Evolutionary conservation across 2,888 invertebrate genomes (phyloP), one percentile per base, ranked within the genome.

Genomic region (Junonia oenone): DNA sequence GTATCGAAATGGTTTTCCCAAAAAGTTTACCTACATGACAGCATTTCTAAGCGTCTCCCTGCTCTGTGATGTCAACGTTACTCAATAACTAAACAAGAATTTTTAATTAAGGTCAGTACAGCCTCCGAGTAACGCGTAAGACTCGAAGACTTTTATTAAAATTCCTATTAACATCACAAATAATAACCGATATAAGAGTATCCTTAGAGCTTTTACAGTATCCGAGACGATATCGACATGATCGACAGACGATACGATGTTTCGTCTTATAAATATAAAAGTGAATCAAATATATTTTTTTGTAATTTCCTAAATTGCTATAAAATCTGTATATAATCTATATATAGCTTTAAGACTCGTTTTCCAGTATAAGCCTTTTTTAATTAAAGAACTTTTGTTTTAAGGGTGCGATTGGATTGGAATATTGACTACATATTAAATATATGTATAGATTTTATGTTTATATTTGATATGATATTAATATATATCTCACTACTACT

Each of bases 61-160:
- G 26, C 13, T 43, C 43, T 8, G 5, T 6, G 26, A 43, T 48
- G 48, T 27, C 40, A 54, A 52, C 31, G 48, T 56, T 51, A 51
- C 56, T 48, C 51, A 56, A 56, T 51, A 55, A 51, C 51, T 45
- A 51, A 56, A 56, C 56, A 40, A 43, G 56, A 40, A 52, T 51
- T 51, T 46, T 49, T 37, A 54, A 54, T 54, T 47, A 40, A 48
- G 54, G 54, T 40, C 54, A 54, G 43, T 48, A 54, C 27, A 40
- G 40, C 37, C 9, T 47, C 33, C 46, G n/a, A 33, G 31, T 33
- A 26, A 15, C 15, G 22, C 47, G 38, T 13, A 48, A 47, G 38
- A 31, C 8, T 40, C 29, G 14, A 53, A 46, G 31, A 15, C 29
- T 53, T 47, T 47, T 13, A 37, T 53, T 53, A 31, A 31, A 40